Evolutionary conservation across 2,113 vertebrate species (phyloP).

Genomic region (Triplophysa dalaica): DNA sequence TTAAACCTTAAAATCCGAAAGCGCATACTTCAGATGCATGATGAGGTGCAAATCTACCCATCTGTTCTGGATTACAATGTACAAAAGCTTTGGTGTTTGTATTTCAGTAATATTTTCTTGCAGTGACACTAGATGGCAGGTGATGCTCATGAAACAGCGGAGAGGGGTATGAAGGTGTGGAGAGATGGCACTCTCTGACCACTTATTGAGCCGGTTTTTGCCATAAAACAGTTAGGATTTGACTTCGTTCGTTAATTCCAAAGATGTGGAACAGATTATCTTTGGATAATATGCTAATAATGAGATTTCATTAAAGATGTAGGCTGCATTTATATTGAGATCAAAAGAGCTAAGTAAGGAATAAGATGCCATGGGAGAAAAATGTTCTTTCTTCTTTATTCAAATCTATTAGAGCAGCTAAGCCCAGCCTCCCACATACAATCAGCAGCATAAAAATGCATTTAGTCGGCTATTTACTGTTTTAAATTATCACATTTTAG

Average conservation of each 20-base stretch:
- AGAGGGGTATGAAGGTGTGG: background rate
- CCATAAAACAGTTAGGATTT: background rate
- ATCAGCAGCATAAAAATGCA: too few relatives aligned
- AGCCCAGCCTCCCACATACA: too few relatives aligned
- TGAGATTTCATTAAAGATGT: background rate
- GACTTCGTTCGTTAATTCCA: background rate
- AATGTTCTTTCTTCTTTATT: background rate
- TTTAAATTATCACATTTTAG: background rate
- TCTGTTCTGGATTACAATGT: background rate
- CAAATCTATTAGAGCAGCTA: background rate
- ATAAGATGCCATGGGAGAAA: background rate
- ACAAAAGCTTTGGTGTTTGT: background rate
- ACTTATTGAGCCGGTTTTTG: background rate
- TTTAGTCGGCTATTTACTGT: too few relatives aligned
- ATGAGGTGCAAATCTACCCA: background rate
- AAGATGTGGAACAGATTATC: background rate
- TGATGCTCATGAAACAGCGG: background rate
- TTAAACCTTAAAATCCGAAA: constrained; percentile 17
- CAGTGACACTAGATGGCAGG: constrained; percentile 30
- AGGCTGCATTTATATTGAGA: background rate
- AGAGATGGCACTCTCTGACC: constrained; percentile 17
- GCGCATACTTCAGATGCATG: background rate
- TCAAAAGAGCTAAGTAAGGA: background rate
- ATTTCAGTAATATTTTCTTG: background rate
- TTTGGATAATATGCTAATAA: background rate